phyloP scores from a whole-genome alignment of 2,113 vertebrate genomes.

The Salvelinus namaycush region DNA sequence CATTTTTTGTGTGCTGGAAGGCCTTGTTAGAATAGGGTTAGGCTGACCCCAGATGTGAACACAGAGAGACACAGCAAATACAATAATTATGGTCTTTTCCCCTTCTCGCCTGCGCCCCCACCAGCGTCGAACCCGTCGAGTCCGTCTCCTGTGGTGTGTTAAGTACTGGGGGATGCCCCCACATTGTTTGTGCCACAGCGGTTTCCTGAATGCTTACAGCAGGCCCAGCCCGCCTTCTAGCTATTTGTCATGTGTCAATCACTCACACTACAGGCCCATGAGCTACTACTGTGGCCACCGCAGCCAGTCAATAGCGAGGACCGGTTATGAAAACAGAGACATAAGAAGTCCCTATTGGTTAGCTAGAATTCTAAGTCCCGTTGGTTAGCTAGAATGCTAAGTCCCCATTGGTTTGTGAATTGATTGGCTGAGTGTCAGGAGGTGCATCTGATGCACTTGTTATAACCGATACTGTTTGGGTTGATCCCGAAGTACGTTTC shows the following conservation, averaged over 20 bases:
- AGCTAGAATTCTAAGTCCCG: neutral
- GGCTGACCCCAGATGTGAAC: conserved; percentile 18
- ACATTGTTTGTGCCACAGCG: conserved; percentile 17
- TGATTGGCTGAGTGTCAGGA: neutral
- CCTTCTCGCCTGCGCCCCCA: neutral
- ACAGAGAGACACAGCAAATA: conserved; percentile 20
- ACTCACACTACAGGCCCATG: conserved; percentile 7
- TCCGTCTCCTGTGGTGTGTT: conserved; percentile 15
- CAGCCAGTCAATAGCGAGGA: neutral
- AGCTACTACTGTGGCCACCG: neutral
- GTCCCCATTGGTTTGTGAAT: neutral
- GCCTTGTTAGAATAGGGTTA: neutral
- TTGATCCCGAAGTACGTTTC: neutral
- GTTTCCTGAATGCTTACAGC: conserved; percentile 14
- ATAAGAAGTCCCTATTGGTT: no score
- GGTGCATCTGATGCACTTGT: no score
- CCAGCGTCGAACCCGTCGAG: neutral
- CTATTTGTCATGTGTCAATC: conserved; percentile 21
- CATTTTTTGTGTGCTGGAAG: neutral
- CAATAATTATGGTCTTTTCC: conserved; percentile 23
- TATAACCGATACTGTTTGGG: neutral
- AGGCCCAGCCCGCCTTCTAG: neutral
- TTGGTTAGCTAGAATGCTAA: neutral
- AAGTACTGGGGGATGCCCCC: conserved; percentile 31
- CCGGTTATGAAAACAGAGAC: neutral